Evolutionary conservation across 1,140 invertebrate genomes (phyloP).

Genomic region (Drosophila mojavensis): DNA sequence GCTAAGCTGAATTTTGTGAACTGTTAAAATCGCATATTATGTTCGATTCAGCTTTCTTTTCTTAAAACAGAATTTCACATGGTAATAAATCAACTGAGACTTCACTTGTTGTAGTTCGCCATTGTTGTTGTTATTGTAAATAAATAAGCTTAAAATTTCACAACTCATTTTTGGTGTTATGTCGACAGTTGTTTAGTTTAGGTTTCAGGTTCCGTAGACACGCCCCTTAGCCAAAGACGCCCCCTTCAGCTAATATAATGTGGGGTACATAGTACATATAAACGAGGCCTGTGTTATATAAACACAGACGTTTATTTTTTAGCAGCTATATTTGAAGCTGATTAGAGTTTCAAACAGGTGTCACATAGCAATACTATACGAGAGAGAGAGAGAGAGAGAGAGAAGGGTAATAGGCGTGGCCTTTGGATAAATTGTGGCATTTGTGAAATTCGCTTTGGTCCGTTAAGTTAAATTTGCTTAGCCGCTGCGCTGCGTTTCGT

Average conservation of each 20-base stretch:
- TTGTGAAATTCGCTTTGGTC: slow-evolving; percentile 23
- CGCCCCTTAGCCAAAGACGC: neutral
- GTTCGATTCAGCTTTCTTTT: slow-evolving; percentile 13
- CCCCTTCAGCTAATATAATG: neutral
- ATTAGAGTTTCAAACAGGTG: slow-evolving; percentile 69
- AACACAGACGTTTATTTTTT: slow-evolving; percentile 67
- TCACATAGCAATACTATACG: slow-evolving; percentile 7
- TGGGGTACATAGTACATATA: slow-evolving; percentile 6
- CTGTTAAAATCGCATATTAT: neutral
- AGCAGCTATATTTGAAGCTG: slow-evolving; percentile 46
- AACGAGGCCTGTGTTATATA: slow-evolving; percentile 46
- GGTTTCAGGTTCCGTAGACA: slow-evolving; percentile 18
- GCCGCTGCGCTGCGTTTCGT: slow-evolving; percentile 14
- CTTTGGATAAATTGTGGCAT: slow-evolving; percentile 22
- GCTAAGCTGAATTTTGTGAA: neutral
- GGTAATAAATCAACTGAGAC: slow-evolving; percentile 38
- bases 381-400: neutral
- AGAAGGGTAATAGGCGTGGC: slow-evolving; percentile 40
- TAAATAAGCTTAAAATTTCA: slow-evolving; percentile 65
- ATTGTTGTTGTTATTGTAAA: slow-evolving; percentile 20
- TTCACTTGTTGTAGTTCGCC: slow-evolving; percentile 7
- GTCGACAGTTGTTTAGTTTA: slow-evolving; percentile 69
- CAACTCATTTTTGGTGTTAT: slow-evolving; percentile 50
- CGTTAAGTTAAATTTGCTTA: slow-evolving; percentile 8
- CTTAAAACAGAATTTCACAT: slow-evolving; percentile 50